Evolutionary conservation across 2,113 vertebrate species (phyloP), one percentile per base, ranked within the genome.

Genomic region (Eptesicus fuscus): DNA sequence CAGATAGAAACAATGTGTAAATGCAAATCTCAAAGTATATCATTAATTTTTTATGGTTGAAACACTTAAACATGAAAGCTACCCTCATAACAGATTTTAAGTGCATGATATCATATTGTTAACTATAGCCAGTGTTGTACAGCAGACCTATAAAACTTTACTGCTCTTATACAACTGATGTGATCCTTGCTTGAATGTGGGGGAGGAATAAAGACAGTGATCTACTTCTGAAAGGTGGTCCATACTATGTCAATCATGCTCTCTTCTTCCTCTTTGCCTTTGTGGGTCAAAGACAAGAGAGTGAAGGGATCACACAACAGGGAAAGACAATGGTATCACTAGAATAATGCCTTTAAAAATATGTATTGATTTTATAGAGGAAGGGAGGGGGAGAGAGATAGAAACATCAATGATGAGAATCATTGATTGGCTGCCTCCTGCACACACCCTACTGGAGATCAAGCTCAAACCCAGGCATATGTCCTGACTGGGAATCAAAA

Each of bases 71-170:
- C 16, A 16, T 51, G 51, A 73, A 56, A 65, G n/a, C 25, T 71
- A 32, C 51, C 25, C 14, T 63, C 42, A 49, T 51, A 32, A 79
- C 40, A 71, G 40, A 65, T 28, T 74, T 42, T 25, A 35, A 16
- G 53, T 35, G 56, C 16, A 12, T 12, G 25, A 9, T 16, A 17
- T 5, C 10, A 8, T 11, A 2, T 8, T 20, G 14, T 18, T 30
- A 3, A 8, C 30, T 3, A 2, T 12, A 47, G 32, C 32, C 37
- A 23, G 22, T 16, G 11, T 2, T 11, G 11, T 9, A 0, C 8
- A 35, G 67, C 22, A 53, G 3, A 51, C 14, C 56, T 65, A 53
- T 51, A 51, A 53, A n/a, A 12, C 65, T 4, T 49, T 20, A 9
- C 30, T 51, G 22, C 5, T 35, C 35, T 65, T 10, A 10, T 11